Percentiles rank a stretch among this genome's conserved stretches.
Evolutionary conservation across 2,113 vertebrate genomes (phyloP).

Genomic region (Rhodinocichla rosea): DNA sequence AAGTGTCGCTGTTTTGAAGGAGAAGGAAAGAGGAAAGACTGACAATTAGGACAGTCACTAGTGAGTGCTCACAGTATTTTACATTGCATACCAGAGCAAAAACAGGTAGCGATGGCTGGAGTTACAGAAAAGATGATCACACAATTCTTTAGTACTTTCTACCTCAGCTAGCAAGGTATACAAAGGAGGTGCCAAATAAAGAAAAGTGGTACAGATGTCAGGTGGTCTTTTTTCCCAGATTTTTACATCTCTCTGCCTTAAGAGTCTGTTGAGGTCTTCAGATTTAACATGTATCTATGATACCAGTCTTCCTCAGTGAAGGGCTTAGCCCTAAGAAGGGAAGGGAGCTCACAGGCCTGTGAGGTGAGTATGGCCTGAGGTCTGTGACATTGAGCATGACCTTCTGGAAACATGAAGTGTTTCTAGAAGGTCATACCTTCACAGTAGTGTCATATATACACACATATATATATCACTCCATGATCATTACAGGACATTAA

Average conservation of each 20-base stretch:
- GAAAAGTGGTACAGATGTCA: not conserved
- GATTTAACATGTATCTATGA: not conserved
- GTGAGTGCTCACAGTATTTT: not conserved
- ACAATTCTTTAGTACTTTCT: not conserved
- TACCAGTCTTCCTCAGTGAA: not conserved
- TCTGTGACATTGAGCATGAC: no score
- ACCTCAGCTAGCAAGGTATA: not conserved
- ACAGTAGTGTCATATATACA: not conserved
- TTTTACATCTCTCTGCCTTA: not conserved
- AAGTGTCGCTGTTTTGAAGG: not conserved
- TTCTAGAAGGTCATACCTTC: not conserved
- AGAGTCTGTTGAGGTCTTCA: not conserved
- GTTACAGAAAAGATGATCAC: not conserved
- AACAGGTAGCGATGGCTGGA: not conserved
- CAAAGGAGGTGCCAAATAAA: not conserved
- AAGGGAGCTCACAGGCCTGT: not conserved
- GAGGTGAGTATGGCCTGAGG: no score
- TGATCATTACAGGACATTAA: not conserved
- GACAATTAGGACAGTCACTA: not conserved
- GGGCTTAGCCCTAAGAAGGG: not conserved
- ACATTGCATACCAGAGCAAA: not conserved
- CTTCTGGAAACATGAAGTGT: no score
- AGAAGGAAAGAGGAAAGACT: not conserved
- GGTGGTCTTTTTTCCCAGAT: not conserved
- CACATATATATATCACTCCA: fast-evolving